phyloP scores from a whole-genome alignment of 2,797 vertebrate species.

The Halcyon smyrnensis region DNA sequence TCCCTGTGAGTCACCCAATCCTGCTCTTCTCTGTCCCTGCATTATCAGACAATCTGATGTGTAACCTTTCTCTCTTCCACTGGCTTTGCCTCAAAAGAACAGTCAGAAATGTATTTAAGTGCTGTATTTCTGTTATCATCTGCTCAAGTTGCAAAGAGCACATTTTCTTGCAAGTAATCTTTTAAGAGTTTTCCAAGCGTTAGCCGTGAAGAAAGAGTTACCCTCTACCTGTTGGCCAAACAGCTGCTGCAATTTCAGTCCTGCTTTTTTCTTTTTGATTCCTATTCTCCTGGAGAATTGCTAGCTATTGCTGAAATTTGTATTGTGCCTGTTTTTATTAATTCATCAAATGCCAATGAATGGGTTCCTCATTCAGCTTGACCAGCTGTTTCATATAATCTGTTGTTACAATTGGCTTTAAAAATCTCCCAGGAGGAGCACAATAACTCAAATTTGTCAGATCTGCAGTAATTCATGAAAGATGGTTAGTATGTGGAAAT shows the following conservation, averaged over 20 bases:
- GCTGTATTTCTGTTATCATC: background rate
- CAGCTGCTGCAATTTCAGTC: background rate
- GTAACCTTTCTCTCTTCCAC: background rate
- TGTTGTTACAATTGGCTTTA: slow-evolving; percentile 60
- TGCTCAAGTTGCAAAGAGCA: background rate
- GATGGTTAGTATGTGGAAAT: slow-evolving; percentile 52
- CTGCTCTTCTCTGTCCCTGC: background rate
- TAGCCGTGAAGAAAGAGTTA: background rate
- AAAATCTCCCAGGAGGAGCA: slow-evolving; percentile 55
- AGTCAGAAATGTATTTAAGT: background rate
- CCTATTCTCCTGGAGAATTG: background rate
- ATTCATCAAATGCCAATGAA: slow-evolving; percentile 66
- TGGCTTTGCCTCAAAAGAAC: background rate
- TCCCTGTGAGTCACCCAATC: background rate
- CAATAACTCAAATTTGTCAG: slow-evolving; percentile 45
- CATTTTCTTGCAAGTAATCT: background rate
- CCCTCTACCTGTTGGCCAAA: slow-evolving; percentile 35
- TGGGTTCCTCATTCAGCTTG: slow-evolving; percentile 61
- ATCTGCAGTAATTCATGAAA: slow-evolving; percentile 50
- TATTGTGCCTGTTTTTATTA: slow-evolving; percentile 63
- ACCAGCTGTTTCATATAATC: slow-evolving; percentile 72
- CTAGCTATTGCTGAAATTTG: slow-evolving; percentile 57
- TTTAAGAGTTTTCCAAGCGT: background rate
- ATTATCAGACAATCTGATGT: background rate
- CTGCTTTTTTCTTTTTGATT: background rate